Base-by-base conservation (phyloP, 1,140 invertebrate genomes). In the Pseudoatta argentina region DNA sequence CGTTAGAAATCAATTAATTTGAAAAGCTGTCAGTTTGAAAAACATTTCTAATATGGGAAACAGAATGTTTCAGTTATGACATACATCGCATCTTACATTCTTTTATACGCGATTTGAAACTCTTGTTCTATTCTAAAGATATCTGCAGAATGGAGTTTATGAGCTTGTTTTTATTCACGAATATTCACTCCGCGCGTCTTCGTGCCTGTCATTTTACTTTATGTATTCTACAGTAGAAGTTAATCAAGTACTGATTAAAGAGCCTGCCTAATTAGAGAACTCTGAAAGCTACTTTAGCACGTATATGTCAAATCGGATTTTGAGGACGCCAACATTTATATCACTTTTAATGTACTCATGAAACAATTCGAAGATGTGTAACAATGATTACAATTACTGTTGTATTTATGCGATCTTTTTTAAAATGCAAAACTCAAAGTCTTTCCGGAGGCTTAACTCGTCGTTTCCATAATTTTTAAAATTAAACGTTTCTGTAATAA, bases 231-330 rank as follows among this genome's bases (percentile, higher is more conserved):
- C 44, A 24, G 55, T 59, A 18, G 16, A 67, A 66, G 67, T 87
- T 87, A 89, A 90, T 90, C 88, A 89, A 85, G 76, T 72, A 87
- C 57, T 77, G 85, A 82, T 72, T 89, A 89, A 89, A 90, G 86
- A 89, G 78, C 30, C 61, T 61, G 48, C 16, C 67, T 89, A 87
- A 89, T 90, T 88, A 88, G 76, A 66, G 72, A 88, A 57, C 66
- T 81, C 55, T 64, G 73, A 82, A 75, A 59, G 57, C 64, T 75
- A 67, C 85, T 87, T 79, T 63, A 79, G 87, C 87, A 85, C 77
- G 73, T 86, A 71, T 69, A 76, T 75, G 87, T 71, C 66, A 59
- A 88, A 88, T 57, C 73, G 34, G 71, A 48, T 87, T 63, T 61
- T 30, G 51, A 48, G 44, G 4, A 48, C 14, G 27, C 12, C 30